A percentile compares a stretch with the other conserved stretches of the same genome.
Conservation (phyloP, 2,797 vertebrate genomes). For the Sandelia bainsii region DNA sequence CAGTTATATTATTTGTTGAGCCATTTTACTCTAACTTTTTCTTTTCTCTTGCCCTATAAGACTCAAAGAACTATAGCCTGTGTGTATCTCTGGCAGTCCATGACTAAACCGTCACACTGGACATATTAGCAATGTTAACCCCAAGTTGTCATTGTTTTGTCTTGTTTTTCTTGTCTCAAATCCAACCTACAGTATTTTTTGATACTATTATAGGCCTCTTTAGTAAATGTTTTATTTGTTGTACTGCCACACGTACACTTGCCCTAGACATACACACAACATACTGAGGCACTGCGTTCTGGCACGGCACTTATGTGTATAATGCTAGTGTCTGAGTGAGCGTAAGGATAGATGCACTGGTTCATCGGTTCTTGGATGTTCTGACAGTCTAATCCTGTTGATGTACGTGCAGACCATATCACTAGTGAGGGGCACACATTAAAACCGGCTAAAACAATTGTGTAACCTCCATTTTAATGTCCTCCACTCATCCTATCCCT, state of each 20-base stretch:
- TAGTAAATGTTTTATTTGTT: not conserved
- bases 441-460: constrained; percentile 78
- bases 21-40: constrained; percentile 29
- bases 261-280: not conserved
- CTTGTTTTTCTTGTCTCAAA: not conserved
- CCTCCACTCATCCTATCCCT: constrained; percentile 59
- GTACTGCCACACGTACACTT: not conserved
- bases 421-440: constrained; percentile 63
- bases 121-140: constrained; percentile 2
- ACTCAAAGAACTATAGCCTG: not conserved
- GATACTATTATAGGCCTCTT: not conserved
- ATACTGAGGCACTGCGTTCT: constrained; percentile 31
- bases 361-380: constrained; percentile 66
- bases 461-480: constrained; percentile 75
- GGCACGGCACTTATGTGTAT: constrained; percentile 36
- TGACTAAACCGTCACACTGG: not conserved
- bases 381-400: constrained; percentile 78
- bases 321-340: constrained; percentile 13
- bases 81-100: not conserved
- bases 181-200: not conserved
- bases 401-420: constrained; percentile 74
- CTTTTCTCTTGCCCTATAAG: constrained; percentile 9
- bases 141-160: not conserved
- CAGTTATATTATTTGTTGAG: constrained; percentile 51
- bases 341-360: constrained; percentile 41